Evolutionary conservation across 2,113 vertebrate genomes (phyloP).

Genomic region (Pavo muticus): DNA sequence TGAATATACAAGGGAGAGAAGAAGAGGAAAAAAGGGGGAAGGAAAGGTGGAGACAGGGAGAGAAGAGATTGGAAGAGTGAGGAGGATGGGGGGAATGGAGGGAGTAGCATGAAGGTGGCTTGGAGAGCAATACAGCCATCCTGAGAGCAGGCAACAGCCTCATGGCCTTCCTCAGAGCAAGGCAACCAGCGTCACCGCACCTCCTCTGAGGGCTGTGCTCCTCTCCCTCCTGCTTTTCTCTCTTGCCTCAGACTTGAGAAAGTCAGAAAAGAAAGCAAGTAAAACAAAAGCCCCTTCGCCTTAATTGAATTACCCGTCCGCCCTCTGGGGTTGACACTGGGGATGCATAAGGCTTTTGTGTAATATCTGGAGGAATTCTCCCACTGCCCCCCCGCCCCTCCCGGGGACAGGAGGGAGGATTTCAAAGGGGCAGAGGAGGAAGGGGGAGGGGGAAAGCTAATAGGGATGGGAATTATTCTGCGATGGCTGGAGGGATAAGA

Average conservation of each 20-base stretch:
- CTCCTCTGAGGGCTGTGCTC: conserved; percentile 65
- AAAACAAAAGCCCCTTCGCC: conserved; percentile 75
- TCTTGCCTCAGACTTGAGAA: conserved; percentile 72
- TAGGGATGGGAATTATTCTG: conserved; percentile 74
- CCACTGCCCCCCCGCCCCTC: conserved; percentile 24
- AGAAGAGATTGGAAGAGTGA: background rate
- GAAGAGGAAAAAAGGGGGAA: background rate
- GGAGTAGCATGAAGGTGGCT: background rate
- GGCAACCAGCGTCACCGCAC: background rate
- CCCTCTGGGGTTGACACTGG: conserved; percentile 78
- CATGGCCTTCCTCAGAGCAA: background rate
- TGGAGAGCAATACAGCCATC: conserved; percentile 8
- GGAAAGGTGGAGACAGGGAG: background rate
- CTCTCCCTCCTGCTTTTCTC: conserved; percentile 60
- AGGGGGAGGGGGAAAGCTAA: conserved; percentile 74
- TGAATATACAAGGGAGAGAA: fast-evolving
- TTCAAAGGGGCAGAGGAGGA: conserved; percentile 81
- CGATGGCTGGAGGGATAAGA: conserved; percentile 71
- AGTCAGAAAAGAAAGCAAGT: conserved; percentile 62
- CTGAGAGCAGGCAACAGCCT: background rate
- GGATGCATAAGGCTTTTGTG: conserved; percentile 84
- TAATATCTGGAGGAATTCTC: conserved; percentile 75
- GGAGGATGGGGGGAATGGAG: background rate
- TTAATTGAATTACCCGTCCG: conserved; percentile 83
- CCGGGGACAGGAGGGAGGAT: conserved; percentile 73